These are phyloP conservation scores for Apamea sordens DNA, from an alignment of 2,888 invertebrate species.

Conservation along the genomic window DNA sequence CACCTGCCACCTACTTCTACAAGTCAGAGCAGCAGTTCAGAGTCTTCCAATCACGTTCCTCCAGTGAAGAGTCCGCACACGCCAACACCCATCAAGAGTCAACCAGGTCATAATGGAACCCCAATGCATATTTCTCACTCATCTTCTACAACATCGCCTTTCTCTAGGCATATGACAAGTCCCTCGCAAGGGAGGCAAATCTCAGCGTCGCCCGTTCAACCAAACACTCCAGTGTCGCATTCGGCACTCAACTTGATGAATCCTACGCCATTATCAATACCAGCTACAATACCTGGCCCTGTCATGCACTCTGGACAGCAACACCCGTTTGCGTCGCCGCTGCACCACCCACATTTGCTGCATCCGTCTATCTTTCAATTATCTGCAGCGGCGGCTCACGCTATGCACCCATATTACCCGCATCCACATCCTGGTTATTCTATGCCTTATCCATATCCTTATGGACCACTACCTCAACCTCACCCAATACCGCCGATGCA, in stretches of 20 bases:
- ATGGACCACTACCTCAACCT: conserved; percentile 93
- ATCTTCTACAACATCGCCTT: conserved; percentile 87
- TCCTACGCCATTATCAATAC: conserved; percentile 90
- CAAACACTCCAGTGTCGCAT: conserved; percentile 88
- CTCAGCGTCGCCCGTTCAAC: conserved; percentile 88
- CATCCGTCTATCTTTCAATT: conserved; percentile 90
- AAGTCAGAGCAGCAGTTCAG: conserved; percentile 85
- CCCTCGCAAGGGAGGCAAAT: conserved; percentile 88
- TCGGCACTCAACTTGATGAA: conserved; percentile 92
- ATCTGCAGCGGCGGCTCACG: conserved; percentile 91
- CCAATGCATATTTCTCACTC: conserved; percentile 83
- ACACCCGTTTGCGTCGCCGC: conserved; percentile 92
- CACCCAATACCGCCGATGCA: conserved; percentile 93
- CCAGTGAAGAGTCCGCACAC: conserved; percentile 90
- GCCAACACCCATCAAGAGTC: conserved; percentile 89
- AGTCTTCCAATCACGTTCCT: conserved; percentile 86
- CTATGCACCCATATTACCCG: conserved; percentile 93
- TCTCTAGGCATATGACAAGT: conserved; percentile 87
- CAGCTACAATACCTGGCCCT: conserved; percentile 92
- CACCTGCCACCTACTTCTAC: conserved; percentile 89
- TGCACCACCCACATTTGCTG: conserved; percentile 93
- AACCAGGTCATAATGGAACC: conserved; percentile 83
- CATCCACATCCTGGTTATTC: conserved; percentile 93
- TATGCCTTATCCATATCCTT: conserved; percentile 93
- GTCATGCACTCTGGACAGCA: conserved; percentile 94